Conservation (phyloP, 2,113 vertebrate species). For the Bos taurus region DNA sequence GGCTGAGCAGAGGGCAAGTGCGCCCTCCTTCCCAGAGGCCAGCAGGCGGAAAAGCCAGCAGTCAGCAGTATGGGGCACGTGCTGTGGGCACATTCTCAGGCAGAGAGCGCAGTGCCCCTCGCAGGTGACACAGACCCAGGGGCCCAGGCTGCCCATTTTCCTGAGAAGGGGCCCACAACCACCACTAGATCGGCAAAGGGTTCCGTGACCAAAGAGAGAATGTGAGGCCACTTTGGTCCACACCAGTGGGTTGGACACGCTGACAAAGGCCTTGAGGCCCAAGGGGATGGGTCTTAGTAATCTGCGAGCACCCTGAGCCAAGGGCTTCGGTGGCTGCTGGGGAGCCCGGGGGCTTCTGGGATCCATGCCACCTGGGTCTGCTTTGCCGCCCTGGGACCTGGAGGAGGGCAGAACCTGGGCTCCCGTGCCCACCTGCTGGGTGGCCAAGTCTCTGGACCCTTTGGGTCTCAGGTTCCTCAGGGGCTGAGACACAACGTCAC, state of each 20-base stretch:
- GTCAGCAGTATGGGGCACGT: rapidly evolving
- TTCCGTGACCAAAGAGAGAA: background rate
- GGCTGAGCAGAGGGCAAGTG: no score
- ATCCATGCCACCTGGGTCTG: rapidly evolving
- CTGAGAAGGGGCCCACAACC: background rate
- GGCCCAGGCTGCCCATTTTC: no score
- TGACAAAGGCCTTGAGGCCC: background rate
- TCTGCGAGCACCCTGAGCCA: background rate
- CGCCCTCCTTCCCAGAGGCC: rapidly evolving
- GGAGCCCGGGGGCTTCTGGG: rapidly evolving
- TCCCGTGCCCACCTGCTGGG: background rate
- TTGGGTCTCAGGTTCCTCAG: rapidly evolving
- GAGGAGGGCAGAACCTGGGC: background rate
- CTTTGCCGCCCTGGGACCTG: background rate
- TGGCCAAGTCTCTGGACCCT: background rate
- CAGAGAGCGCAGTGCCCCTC: rapidly evolving
- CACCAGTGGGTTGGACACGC: rapidly evolving
- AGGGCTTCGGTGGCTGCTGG: background rate
- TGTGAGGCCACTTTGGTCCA: rapidly evolving
- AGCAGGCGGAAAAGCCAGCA: background rate
- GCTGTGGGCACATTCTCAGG: rapidly evolving
- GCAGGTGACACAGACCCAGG: background rate
- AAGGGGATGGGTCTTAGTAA: background rate
- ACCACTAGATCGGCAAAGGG: rapidly evolving
- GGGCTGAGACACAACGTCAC: rapidly evolving